Evolutionary conservation across 2,113 vertebrate species (phyloP).

Genomic region (Plecturocebus donacophilus): DNA sequence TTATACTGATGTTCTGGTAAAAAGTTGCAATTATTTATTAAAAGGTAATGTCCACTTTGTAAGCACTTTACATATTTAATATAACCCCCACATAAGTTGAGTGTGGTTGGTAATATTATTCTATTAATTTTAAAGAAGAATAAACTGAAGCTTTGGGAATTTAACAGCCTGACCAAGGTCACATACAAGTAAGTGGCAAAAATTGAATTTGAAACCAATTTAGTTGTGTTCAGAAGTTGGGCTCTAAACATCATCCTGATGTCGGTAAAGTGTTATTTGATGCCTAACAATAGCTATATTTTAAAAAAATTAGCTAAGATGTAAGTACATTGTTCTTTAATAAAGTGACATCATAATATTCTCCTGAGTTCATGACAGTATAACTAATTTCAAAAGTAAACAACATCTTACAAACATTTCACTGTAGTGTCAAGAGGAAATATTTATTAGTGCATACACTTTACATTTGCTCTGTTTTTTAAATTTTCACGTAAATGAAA

Average conservation of each 20-base stretch:
- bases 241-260: background rate
- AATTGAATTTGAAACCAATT: background rate
- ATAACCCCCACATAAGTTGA: background rate
- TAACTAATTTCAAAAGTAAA: background rate
- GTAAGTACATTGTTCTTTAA: background rate
- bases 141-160: background rate
- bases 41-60: background rate
- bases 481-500: background rate
- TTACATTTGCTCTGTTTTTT: background rate
- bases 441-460: background rate
- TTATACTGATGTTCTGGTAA: background rate
- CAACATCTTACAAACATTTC: background rate
- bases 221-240: background rate
- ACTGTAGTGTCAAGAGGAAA: background rate
- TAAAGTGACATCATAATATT: background rate
- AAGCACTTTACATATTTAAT: background rate
- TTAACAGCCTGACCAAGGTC: background rate
- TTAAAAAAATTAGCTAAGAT: slow-evolving; percentile 13
- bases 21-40: background rate
- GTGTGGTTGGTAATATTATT: background rate
- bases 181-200: background rate
- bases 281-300: background rate
- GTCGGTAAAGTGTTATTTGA: background rate
- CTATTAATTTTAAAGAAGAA: background rate
- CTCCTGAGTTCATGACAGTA: background rate